Conservation (phyloP, 1,140 invertebrate species). For the Araneus ventricosus region DNA sequence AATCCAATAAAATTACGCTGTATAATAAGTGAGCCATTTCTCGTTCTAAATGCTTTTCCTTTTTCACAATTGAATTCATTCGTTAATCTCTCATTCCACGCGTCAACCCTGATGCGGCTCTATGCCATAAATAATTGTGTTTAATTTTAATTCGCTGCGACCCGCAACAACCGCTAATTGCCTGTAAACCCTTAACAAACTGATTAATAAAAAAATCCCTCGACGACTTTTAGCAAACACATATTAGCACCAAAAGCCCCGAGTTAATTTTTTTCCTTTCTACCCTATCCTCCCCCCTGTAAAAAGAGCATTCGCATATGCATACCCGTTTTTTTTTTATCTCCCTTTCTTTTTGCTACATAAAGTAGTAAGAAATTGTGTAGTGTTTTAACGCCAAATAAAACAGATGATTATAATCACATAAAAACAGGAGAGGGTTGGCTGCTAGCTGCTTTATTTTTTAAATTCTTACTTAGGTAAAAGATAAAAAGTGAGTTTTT, state of each 20-base stretch:
- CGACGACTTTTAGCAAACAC: constrained; percentile 14
- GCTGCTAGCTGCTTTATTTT: constrained; percentile 1
- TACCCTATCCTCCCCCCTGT: not conserved
- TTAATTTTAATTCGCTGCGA: constrained; percentile 60
- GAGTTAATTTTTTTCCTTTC: not conserved
- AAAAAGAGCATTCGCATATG: constrained; percentile 15
- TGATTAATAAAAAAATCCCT: constrained; percentile 49
- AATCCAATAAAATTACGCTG: not conserved
- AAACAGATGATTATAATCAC: constrained; percentile 74
- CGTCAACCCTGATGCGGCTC: not conserved
- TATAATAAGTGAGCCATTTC: not conserved
- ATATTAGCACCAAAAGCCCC: constrained; percentile 61
- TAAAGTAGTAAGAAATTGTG: constrained; percentile 21
- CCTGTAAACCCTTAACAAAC: constrained; percentile 39
- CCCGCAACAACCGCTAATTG: constrained; percentile 55
- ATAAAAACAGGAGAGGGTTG: constrained; percentile 61
- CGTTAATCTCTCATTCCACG: constrained; percentile 39
- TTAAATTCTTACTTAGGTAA: constrained; percentile 49
- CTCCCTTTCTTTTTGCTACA: not conserved
- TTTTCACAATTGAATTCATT: constrained; percentile 1
- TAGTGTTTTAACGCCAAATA: constrained; percentile 72
- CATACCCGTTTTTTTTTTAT: not conserved
- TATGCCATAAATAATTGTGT: constrained; percentile 41
- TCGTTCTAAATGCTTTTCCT: not conserved
- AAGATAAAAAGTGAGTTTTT: constrained; percentile 60